These are phyloP conservation scores for Glomeris maerens DNA, from an alignment of 1,140 invertebrate genomes.

Conservation along the genomic window DNA sequence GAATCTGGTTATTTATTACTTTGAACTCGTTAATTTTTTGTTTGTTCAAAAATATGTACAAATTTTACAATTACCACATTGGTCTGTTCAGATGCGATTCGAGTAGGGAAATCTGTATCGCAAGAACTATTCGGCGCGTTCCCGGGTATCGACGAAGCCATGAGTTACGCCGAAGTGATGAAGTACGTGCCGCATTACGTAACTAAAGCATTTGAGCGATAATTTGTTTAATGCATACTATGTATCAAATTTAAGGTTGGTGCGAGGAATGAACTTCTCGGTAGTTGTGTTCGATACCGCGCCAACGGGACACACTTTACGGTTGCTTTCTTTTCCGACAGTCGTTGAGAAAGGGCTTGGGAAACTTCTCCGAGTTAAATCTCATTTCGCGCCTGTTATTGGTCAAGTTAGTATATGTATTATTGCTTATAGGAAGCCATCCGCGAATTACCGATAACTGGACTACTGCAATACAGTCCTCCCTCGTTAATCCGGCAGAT, in stretches of 20 bases:
- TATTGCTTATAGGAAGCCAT: too few species aligned
- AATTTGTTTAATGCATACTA: slow-evolving; percentile 10
- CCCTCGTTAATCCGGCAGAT: too few species aligned
- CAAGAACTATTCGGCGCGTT: slow-evolving; percentile 91
- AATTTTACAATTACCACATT: neutral
- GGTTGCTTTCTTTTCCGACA: slow-evolving; percentile 87
- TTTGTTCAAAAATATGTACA: too few species aligned
- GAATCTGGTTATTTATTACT: slow-evolving; percentile 42
- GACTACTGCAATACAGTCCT: too few species aligned
- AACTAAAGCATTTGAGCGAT: slow-evolving; percentile 8
- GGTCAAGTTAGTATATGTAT: slow-evolving; percentile 48
- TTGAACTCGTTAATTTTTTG: too few species aligned
- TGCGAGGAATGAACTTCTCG: slow-evolving; percentile 96
- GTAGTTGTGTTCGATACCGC: slow-evolving; percentile 99
- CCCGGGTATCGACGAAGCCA: slow-evolving; percentile 97
- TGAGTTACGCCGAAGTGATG: slow-evolving; percentile 99
- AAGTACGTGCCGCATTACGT: slow-evolving; percentile 42
- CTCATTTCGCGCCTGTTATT: slow-evolving; percentile 67
- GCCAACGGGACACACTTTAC: slow-evolving; percentile 96
- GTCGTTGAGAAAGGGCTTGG: slow-evolving; percentile 93
- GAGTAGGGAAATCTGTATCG: slow-evolving; percentile 74
- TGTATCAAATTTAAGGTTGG: slow-evolving; percentile 47
- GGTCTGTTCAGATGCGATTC: slow-evolving; percentile 29
- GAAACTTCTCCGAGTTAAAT: slow-evolving; percentile 81
- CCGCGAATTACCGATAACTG: too few species aligned